phyloP scores from a whole-genome alignment of 2,888 invertebrate genomes.

The Clostera curtula region DNA sequence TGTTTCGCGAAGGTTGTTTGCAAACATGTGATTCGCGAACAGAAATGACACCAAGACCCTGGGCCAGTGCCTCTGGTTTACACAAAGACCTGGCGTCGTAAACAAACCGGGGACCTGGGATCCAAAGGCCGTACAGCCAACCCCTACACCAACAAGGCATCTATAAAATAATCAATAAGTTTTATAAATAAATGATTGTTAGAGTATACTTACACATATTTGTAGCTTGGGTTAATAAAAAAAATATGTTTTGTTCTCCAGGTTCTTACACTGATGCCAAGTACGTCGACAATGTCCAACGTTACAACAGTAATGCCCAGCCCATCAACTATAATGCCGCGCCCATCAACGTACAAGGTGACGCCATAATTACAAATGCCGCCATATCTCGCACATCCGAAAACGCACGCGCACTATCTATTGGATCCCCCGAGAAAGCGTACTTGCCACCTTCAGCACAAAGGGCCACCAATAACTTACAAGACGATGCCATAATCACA shows the following conservation, averaged over 20 bases:
- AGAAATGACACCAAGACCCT: too few relatives aligned
- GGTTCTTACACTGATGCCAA: constrained; percentile 56
- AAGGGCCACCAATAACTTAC: constrained; percentile 7
- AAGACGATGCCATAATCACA: constrained; percentile 29
- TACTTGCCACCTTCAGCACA: constrained; percentile 40
- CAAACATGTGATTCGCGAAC: too few relatives aligned
- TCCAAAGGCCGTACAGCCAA: too few relatives aligned
- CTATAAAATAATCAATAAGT: too few relatives aligned
- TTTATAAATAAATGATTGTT: constrained; percentile 1
- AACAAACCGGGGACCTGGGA: too few relatives aligned
- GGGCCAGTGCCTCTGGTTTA: too few relatives aligned
- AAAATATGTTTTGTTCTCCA: constrained; percentile 20
- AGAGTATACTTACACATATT: not conserved
- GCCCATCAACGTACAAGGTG: constrained; percentile 42
- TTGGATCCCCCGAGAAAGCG: constrained; percentile 24
- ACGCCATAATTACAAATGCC: constrained; percentile 22
- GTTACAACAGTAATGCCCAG: constrained; percentile 11
- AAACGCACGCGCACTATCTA: constrained; percentile 1
- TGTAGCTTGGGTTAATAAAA: not conserved
- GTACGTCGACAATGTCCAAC: constrained; percentile 26
- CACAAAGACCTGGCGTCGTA: too few relatives aligned
- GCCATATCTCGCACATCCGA: too few relatives aligned
- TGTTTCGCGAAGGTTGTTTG: too few relatives aligned
- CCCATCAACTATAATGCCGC: constrained; percentile 26
- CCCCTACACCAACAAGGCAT: too few relatives aligned